These are phyloP conservation scores for Acanthis flammea DNA, from an alignment of 2,797 vertebrate species.

Conservation along the genomic window DNA sequence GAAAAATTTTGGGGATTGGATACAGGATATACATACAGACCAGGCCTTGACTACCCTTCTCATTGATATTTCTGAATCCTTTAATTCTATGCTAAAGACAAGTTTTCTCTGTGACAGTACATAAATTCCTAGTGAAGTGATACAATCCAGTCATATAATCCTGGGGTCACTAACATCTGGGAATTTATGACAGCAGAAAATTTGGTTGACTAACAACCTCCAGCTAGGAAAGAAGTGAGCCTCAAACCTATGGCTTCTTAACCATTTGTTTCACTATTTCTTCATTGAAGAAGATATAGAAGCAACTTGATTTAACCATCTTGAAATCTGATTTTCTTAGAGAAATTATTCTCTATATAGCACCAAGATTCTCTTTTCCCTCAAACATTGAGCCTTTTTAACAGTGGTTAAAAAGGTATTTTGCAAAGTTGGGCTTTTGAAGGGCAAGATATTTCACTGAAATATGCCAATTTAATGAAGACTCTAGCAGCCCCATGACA, in stretches of 20 bases:
- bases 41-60: background rate
- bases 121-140: background rate
- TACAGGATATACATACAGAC: background rate
- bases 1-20: background rate
- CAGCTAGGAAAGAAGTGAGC: background rate
- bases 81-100: background rate
- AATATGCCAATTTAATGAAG: background rate
- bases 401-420: background rate
- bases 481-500: background rate
- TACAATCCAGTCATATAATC: background rate
- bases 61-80: background rate
- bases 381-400: background rate
- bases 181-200: background rate
- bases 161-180: background rate
- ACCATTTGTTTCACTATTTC: background rate
- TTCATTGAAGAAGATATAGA: background rate
- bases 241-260: background rate
- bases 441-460: background rate
- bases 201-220: background rate
- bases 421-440: background rate
- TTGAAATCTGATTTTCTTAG: background rate
- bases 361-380: background rate
- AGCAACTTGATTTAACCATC: background rate
- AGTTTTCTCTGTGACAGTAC: background rate
- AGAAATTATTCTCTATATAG: background rate